Conservation (phyloP, 2,888 invertebrate species). For the Acronicta leporina region DNA sequence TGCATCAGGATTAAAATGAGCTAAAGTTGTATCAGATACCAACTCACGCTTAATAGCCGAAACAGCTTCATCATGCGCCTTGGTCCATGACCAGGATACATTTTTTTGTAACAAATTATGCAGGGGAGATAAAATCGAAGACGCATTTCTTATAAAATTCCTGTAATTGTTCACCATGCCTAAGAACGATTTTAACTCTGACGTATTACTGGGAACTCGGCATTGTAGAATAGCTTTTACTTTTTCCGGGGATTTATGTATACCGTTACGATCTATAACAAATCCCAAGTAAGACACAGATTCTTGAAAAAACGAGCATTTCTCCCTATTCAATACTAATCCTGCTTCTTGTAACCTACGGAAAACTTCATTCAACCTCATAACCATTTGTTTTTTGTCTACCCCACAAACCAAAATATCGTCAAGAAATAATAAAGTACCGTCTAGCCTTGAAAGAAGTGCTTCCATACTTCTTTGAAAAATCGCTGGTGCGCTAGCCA, state of each 20-base stretch:
- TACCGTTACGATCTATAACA: constrained; percentile 10
- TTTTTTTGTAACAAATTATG: constrained; percentile 8
- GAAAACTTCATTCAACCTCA: constrained; percentile 8
- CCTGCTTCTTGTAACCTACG: constrained; percentile 8
- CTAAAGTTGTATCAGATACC: constrained; percentile 5
- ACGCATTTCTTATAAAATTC: constrained; percentile 7
- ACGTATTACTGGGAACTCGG: too few relatives aligned
- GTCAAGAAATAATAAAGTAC: constrained; percentile 52
- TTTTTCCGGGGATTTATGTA: constrained; percentile 9
- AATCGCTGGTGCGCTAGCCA: too few relatives aligned
- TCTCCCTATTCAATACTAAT: constrained; percentile 6
- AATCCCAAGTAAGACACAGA: constrained; percentile 10
- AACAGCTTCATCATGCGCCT: constrained; percentile 3
- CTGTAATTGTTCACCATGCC: too few relatives aligned
- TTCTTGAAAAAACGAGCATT: constrained; percentile 10
- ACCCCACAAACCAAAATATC: constrained; percentile 51
- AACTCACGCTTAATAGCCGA: constrained; percentile 4
- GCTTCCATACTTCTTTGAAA: constrained; percentile 18
- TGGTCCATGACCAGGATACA: constrained; percentile 5
- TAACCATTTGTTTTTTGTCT: constrained; percentile 8
- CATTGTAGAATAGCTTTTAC: background rate
- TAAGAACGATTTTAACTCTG: too few relatives aligned
- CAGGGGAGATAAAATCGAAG: constrained; percentile 3
- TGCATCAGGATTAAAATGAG: constrained; percentile 7
- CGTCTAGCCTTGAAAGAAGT: constrained; percentile 47